These are phyloP conservation scores for Coracopsis vasa DNA, from an alignment of 2,113 vertebrate species.

Conservation along the genomic window DNA sequence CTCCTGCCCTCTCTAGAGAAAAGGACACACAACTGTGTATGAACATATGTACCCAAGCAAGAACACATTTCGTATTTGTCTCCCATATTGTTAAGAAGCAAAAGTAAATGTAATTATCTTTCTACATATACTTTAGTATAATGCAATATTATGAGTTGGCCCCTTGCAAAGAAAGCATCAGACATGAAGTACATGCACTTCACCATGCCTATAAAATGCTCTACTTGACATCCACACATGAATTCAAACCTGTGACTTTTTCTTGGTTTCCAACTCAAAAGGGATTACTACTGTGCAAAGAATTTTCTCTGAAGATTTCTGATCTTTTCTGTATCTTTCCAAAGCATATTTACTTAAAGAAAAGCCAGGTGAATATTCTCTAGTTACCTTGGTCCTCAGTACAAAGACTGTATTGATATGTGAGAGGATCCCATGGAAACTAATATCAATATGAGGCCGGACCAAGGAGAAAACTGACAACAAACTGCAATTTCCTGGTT, in stretches of 20 bases:
- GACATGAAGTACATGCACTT: not conserved
- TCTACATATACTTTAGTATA: not conserved
- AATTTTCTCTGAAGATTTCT: not conserved
- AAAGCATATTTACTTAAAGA: not conserved
- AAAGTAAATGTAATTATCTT: not conserved
- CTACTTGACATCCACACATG: not conserved
- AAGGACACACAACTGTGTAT: not conserved
- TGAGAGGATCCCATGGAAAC: slow-evolving; percentile 97
- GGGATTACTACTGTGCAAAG: not conserved
- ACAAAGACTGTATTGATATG: slow-evolving; percentile 99
- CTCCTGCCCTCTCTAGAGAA: not conserved
- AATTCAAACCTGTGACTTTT: not conserved
- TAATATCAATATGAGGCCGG: slow-evolving; percentile 97
- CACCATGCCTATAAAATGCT: not conserved
- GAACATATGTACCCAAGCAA: not conserved
- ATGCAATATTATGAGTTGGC: not conserved
- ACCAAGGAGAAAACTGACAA: slow-evolving; percentile 96
- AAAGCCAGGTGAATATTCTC: not conserved
- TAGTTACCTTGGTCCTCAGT: slow-evolving; percentile 92
- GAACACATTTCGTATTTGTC: not conserved
- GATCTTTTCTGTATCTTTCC: not conserved
- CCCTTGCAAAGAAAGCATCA: not conserved
- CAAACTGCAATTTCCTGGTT: slow-evolving; percentile 92
- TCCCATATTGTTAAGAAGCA: not conserved
- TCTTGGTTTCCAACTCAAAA: not conserved